These are phyloP conservation scores for Strigamia crassipes DNA, from an alignment of 2,888 invertebrate genomes.

Conservation along the genomic window DNA sequence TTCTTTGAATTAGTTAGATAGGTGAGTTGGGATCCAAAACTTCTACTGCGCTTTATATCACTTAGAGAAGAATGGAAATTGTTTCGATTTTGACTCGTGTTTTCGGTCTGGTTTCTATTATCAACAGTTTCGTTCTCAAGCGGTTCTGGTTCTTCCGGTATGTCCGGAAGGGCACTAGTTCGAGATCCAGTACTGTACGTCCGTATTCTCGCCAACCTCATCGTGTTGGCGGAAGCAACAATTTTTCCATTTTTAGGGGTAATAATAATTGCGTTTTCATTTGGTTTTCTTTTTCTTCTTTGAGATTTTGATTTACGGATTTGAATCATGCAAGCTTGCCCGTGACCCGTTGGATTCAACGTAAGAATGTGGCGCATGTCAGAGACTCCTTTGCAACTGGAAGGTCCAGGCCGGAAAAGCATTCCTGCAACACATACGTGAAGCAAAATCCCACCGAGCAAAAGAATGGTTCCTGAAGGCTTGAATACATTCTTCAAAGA, in stretches of 20 bases:
- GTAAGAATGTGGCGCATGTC: conserved; percentile 8
- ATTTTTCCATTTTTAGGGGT: background rate
- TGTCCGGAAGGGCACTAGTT: conserved; percentile 24
- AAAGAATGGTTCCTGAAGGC: conserved; percentile 72
- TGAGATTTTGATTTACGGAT: background rate
- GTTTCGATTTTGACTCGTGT: background rate
- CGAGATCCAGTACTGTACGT: conserved; percentile 11
- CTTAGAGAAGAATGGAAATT: background rate
- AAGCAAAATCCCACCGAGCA: conserved; percentile 74
- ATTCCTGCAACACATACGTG: conserved; percentile 75
- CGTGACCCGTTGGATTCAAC: background rate
- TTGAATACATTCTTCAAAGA: conserved; percentile 52
- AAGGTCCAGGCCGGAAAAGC: conserved; percentile 65
- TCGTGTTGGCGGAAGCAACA: background rate
- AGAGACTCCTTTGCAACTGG: background rate
- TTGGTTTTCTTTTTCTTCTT: background rate
- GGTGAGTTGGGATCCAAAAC: background rate
- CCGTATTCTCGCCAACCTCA: background rate
- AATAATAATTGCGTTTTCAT: background rate
- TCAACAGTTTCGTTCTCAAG: background rate
- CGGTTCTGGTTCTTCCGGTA: conserved; percentile 13
- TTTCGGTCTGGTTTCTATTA: background rate
- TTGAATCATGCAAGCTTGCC: conserved; percentile 28
- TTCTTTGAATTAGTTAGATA: background rate
- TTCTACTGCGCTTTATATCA: background rate